Evolutionary conservation across 2,797 vertebrate species (phyloP).

Genomic region (Mus caroli): DNA sequence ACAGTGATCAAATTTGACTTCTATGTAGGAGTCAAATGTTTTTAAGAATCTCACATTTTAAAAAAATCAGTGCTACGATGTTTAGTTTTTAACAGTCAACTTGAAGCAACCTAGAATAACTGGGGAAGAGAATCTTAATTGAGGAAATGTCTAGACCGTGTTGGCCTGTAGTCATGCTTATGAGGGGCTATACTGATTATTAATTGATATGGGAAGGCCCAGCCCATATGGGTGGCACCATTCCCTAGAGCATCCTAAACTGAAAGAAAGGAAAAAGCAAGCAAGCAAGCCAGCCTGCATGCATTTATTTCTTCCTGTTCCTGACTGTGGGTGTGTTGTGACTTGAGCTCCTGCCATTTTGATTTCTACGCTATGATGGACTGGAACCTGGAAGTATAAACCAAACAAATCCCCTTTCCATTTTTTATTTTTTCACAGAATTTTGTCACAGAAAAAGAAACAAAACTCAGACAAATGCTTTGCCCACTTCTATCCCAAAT

Average conservation of each 20-base stretch:
- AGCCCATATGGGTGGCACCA: not conserved
- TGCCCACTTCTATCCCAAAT: too few relatives aligned
- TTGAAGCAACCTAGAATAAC: not conserved
- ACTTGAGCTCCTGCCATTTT: not conserved
- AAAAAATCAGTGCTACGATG: not conserved
- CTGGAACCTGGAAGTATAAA: not conserved
- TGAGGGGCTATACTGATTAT: not conserved
- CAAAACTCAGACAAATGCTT: not conserved
- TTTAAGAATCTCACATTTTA: not conserved
- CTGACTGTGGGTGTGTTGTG: too few relatives aligned
- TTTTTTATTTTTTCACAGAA: not conserved
- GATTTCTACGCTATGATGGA: not conserved
- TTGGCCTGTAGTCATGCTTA: not conserved
- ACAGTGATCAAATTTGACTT: not conserved
- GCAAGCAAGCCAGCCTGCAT: not conserved
- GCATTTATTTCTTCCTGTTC: not conserved
- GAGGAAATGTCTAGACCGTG: not conserved
- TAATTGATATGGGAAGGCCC: not conserved
- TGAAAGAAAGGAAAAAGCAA: not conserved
- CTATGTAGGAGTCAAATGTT: not conserved
- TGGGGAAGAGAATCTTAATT: not conserved
- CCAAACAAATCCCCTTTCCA: not conserved
- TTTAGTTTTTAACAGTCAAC: not conserved
- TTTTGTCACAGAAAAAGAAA: not conserved
- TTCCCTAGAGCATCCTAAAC: not conserved